These are phyloP conservation scores for Phanerotoma sp. DNA, from an alignment of 2,888 invertebrate species.

Conservation along the genomic window DNA sequence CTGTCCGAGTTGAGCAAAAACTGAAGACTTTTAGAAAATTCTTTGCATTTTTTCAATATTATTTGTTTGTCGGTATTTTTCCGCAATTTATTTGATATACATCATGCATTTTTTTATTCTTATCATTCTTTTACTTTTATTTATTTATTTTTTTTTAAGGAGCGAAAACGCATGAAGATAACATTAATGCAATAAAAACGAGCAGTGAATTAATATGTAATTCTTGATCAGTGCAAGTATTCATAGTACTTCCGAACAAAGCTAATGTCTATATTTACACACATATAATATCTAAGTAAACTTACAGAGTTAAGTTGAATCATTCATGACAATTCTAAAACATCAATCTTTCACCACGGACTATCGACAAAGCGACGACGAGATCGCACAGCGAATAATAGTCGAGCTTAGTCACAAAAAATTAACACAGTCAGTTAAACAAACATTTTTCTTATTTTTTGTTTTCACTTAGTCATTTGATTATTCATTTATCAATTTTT, in stretches of 20 bases:
- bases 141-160: slow-evolving; percentile 15
- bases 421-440: slow-evolving; percentile 31
- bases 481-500: slow-evolving; percentile 4
- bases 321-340: slow-evolving; percentile 14
- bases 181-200: not conserved
- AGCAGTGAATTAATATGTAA: not conserved
- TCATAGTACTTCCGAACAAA: slow-evolving; percentile 32
- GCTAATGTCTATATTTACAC: slow-evolving; percentile 30
- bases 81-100: too few species aligned
- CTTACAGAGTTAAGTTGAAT: slow-evolving; percentile 11
- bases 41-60: not conserved
- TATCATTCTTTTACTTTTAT: not conserved
- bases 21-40: not conserved
- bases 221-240: slow-evolving; percentile 30
- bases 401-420: slow-evolving; percentile 28
- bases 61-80: too few species aligned
- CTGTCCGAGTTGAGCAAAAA: slow-evolving; percentile 11
- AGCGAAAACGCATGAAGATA: slow-evolving; percentile 25
- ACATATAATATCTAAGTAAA: slow-evolving; percentile 15
- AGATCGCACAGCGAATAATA: slow-evolving; percentile 32
- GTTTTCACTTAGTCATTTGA: not conserved
- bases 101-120: not conserved
- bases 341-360: slow-evolving; percentile 1
- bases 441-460: slow-evolving; percentile 21
- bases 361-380: slow-evolving; percentile 15